Percentiles rank a stretch among this genome's conserved stretches.
phyloP scores from a whole-genome alignment of 2,888 invertebrate species.

The Blera fallax region DNA sequence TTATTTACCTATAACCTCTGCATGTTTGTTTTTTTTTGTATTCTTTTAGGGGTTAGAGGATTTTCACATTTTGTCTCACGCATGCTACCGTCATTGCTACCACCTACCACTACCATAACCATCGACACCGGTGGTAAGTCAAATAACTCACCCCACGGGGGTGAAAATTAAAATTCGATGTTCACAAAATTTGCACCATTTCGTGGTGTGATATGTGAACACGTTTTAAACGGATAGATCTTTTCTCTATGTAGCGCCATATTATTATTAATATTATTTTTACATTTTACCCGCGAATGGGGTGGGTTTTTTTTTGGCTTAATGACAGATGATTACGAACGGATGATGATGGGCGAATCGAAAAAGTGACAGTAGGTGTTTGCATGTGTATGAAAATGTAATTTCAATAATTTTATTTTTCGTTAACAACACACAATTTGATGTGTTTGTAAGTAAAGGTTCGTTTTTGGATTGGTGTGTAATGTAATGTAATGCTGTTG shows the following conservation, averaged over 20 bases:
- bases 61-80: slow-evolving; percentile 35
- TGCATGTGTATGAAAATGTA: slow-evolving; percentile 26
- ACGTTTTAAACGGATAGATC: neutral
- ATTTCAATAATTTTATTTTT: slow-evolving; percentile 63
- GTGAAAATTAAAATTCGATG: slow-evolving; percentile 23
- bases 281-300: slow-evolving; percentile 39
- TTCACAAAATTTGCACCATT: slow-evolving; percentile 10
- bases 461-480: neutral
- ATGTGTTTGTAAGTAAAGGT: slow-evolving; percentile 13
- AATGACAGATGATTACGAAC: slow-evolving; percentile 65
- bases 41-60: slow-evolving; percentile 47
- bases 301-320: slow-evolving; percentile 58
- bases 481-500: slow-evolving; percentile 23
- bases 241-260: slow-evolving; percentile 38
- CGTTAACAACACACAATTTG: slow-evolving; percentile 17
- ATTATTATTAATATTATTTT: slow-evolving; percentile 57
- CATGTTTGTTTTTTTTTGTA: slow-evolving; percentile 34
- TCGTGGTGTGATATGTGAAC: slow-evolving; percentile 31
- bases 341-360: slow-evolving; percentile 38
- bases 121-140: slow-evolving; percentile 20
- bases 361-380: slow-evolving; percentile 4
- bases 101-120: slow-evolving; percentile 11
- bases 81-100: slow-evolving; percentile 15
- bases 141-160: slow-evolving; percentile 37
- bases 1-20: slow-evolving; percentile 32